Conservation (phyloP, 2,113 vertebrate genomes). For the Tiliqua scincoides region DNA sequence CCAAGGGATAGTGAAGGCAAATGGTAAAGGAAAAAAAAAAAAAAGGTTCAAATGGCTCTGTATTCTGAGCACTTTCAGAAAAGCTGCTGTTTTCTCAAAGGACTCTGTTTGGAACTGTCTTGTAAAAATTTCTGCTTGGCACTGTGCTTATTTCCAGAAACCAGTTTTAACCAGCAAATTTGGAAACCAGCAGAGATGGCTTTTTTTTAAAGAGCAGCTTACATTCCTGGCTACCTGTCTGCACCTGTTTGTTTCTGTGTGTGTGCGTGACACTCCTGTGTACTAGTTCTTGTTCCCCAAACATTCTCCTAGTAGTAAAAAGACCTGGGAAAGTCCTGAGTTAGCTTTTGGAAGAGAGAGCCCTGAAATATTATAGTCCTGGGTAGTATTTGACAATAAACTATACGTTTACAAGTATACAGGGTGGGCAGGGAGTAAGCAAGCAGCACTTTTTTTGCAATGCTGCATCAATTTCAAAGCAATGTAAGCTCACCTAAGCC, state of each 20-base stretch:
- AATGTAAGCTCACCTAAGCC: neutral
- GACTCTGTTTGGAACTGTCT: neutral
- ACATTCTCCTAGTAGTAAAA: too few relatives aligned
- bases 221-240: rapidly evolving
- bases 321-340: too few relatives aligned
- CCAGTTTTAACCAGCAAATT: conserved; percentile 9
- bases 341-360: too few relatives aligned
- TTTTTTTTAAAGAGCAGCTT: conserved; percentile 6
- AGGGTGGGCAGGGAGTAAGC: too few relatives aligned
- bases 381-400: too few relatives aligned
- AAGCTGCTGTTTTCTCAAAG: conserved; percentile 4
- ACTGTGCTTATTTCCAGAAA: conserved; percentile 26
- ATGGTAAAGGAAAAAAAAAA: neutral
- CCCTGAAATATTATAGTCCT: too few relatives aligned
- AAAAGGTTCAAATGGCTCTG: rapidly evolving
- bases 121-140: rapidly evolving
- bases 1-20: neutral
- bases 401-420: too few relatives aligned
- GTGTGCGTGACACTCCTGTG: rapidly evolving
- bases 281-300: rapidly evolving
- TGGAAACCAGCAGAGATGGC: conserved; percentile 38
- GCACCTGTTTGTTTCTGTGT: neutral
- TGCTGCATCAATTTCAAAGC: neutral
- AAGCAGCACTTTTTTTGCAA: neutral
- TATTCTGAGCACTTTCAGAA: conserved; percentile 23